Conservation (phyloP, 2,113 vertebrate genomes). For the Saccopteryx leptura region DNA sequence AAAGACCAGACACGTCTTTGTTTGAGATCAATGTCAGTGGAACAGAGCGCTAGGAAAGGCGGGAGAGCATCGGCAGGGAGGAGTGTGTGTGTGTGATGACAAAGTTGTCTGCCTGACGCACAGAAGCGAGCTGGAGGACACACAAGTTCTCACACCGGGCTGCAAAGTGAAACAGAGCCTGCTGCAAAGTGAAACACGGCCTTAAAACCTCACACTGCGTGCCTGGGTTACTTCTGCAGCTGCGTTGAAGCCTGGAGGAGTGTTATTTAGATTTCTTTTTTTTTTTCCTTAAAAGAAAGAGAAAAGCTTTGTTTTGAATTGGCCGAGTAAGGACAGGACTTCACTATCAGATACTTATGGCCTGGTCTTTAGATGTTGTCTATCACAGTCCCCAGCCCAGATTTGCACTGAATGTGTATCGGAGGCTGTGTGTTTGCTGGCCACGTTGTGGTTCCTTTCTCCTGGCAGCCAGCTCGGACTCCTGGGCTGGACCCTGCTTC, state of each 20-base stretch:
- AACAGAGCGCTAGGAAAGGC: not conserved
- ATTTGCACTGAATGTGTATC: not conserved
- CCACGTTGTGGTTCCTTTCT: not conserved
- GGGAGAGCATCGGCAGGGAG: not conserved
- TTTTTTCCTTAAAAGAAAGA: not conserved
- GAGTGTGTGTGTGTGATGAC: not conserved
- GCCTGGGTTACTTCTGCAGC: not conserved
- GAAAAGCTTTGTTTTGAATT: not conserved
- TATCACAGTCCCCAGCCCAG: fast-evolving
- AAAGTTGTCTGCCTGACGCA: fast-evolving
- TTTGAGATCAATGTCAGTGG: slow-evolving; percentile 34
- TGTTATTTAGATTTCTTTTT: not conserved
- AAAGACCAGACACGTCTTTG: not conserved
- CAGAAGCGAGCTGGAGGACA: not conserved
- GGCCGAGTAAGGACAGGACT: not conserved
- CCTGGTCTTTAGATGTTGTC: not conserved
- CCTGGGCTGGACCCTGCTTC: not conserved
- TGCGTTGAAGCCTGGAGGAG: not conserved
- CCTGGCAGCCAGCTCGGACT: not conserved
- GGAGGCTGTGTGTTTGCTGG: fast-evolving
- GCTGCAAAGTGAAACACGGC: not conserved
- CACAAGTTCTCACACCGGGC: not conserved
- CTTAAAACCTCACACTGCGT: not conserved
- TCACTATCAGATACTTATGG: not conserved
- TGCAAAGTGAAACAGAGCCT: fast-evolving